Percentiles rank a stretch among this genome's conserved stretches.
Evolutionary conservation across 2,797 vertebrate species (phyloP).

Genomic region (Girardinus metallicus): DNA sequence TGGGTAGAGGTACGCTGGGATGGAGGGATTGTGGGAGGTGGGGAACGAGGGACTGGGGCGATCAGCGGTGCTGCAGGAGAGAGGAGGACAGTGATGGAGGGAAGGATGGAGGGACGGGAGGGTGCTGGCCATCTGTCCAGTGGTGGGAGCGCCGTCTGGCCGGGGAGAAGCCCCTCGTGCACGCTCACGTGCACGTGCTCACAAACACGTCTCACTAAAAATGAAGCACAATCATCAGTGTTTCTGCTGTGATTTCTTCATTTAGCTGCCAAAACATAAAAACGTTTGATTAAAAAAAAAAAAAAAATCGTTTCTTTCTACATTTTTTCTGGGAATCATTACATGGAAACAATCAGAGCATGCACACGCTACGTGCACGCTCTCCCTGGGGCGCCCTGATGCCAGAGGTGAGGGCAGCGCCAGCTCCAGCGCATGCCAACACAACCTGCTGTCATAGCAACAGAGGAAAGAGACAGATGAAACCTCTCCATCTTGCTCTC

Average conservation of each 20-base stretch:
- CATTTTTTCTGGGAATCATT: not conserved
- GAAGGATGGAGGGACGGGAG: slow-evolving; percentile 66
- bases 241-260: not conserved
- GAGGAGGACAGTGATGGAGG: slow-evolving; percentile 58
- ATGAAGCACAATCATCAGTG: not conserved
- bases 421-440: slow-evolving; percentile 79
- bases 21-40: slow-evolving; percentile 56
- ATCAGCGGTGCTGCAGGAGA: slow-evolving; percentile 53
- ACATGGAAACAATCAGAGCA: not conserved
- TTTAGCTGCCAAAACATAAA: not conserved
- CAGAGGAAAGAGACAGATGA: slow-evolving; percentile 75
- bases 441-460: slow-evolving; percentile 84
- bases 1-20: slow-evolving; percentile 44
- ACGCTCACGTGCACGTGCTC: slow-evolving; percentile 4
- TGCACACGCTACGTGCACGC: slow-evolving; percentile 22
- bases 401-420: slow-evolving; percentile 82
- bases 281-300: not conserved
- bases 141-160: slow-evolving; percentile 85
- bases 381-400: slow-evolving; percentile 69
- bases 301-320: not conserved
- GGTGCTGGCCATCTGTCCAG: slow-evolving; percentile 85
- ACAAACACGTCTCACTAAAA: slow-evolving; percentile 10
- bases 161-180: slow-evolving; percentile 73
- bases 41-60: slow-evolving; percentile 68
- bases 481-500: slow-evolving; percentile 53